Conservation (phyloP, 2,888 invertebrate genomes). For the Laothoe populi region DNA sequence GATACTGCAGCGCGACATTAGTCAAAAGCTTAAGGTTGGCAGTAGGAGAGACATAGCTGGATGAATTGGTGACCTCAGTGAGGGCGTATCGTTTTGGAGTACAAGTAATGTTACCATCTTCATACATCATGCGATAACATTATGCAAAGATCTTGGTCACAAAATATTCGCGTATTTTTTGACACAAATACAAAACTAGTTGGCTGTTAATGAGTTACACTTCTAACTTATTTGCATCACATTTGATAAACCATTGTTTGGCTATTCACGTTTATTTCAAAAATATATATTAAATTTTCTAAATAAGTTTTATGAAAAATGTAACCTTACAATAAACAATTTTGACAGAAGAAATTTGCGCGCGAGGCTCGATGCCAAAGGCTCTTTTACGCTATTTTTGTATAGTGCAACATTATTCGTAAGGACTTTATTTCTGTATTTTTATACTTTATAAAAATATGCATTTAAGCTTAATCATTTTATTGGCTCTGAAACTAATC, state of each 20-base stretch:
- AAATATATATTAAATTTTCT: constrained; percentile 27
- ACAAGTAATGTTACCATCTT: constrained; percentile 79
- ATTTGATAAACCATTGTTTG: constrained; percentile 5
- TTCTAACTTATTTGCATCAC: constrained; percentile 32
- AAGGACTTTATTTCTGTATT: too few species aligned
- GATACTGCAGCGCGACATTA: constrained; percentile 85
- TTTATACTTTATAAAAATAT: too few species aligned
- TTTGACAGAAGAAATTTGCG: constrained; percentile 76
- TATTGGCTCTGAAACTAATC: too few species aligned
- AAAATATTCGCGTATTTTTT: constrained; percentile 80
- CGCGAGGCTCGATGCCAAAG: constrained; percentile 57
- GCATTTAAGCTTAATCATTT: too few species aligned
- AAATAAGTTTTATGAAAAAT: constrained; percentile 32
- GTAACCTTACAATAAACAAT: constrained; percentile 78
- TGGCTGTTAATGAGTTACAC: constrained; percentile 52
- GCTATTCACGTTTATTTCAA: constrained; percentile 23
- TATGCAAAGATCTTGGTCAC: constrained; percentile 69
- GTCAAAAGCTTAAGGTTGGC: constrained; percentile 88
- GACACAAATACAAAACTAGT: constrained; percentile 69
- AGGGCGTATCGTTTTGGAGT: constrained; percentile 83
- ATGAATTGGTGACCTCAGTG: constrained; percentile 82
- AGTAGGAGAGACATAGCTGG: constrained; percentile 86
- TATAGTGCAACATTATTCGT: constrained; percentile 2
- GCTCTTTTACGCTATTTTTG: not conserved
- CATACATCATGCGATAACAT: constrained; percentile 82